Evolutionary conservation across 2,797 vertebrate genomes (phyloP).

Genomic region (Jordanella pulchra): DNA sequence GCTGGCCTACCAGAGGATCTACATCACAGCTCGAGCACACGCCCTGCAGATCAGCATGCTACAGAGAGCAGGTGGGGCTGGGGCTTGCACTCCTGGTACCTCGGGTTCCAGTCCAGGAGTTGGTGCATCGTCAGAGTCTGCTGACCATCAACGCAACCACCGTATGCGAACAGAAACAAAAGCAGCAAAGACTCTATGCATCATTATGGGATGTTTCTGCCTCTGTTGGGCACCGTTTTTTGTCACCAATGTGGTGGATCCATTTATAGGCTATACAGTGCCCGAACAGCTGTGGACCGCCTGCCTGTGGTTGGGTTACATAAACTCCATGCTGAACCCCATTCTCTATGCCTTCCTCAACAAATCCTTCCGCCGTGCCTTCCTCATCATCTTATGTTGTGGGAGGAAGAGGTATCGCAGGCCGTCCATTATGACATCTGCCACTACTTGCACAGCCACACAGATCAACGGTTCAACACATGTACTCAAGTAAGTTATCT

Average conservation of each 20-base stretch:
- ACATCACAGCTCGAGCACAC: constrained; percentile 91
- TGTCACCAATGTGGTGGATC: constrained; percentile 95
- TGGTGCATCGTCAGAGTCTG: constrained; percentile 63
- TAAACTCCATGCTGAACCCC: constrained; percentile 99
- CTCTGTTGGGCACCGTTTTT: constrained; percentile 99
- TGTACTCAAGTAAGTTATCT: constrained; percentile 91
- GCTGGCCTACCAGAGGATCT: constrained; percentile 98
- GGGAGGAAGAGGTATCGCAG: constrained; percentile 91
- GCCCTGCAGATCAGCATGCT: constrained; percentile 92
- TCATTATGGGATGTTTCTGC: constrained; percentile 99
- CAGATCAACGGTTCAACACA: constrained; percentile 97
- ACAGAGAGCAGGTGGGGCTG: constrained; percentile 85
- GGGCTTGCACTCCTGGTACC: constrained; percentile 1
- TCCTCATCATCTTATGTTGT: constrained; percentile 98
- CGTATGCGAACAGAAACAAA: constrained; percentile 97
- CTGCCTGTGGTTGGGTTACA: constrained; percentile 98
- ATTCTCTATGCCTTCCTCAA: constrained; percentile 99
- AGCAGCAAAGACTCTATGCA: constrained; percentile 96
- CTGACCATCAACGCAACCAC: constrained; percentile 90
- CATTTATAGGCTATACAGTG: constrained; percentile 94
- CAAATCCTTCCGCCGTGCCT: constrained; percentile 99
- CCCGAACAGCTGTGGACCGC: constrained; percentile 92
- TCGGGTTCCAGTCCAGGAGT: constrained; percentile 17
- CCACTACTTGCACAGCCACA: constrained; percentile 87
- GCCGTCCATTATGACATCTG: constrained; percentile 88